phyloP scores from a whole-genome alignment of 2,113 vertebrate genomes.

The Pseudonaja textilis region DNA sequence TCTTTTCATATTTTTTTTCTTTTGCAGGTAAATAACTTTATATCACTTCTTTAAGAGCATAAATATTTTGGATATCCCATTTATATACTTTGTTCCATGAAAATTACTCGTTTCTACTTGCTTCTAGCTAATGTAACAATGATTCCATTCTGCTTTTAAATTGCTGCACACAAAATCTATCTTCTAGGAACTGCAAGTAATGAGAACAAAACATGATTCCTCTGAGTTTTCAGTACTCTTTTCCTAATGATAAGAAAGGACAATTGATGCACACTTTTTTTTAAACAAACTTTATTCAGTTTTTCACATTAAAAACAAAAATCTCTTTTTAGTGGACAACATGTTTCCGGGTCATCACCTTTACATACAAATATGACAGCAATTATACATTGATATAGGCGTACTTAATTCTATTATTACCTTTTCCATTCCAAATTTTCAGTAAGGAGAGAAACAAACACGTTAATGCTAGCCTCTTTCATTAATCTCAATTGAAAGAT shows the following conservation, averaged over 20 bases:
- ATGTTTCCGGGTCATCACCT: too few species aligned
- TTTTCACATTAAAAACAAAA: too few species aligned
- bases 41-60: background rate
- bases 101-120: background rate
- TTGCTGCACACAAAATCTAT: constrained; percentile 8
- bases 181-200: background rate
- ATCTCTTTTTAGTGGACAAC: too few species aligned
- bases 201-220: constrained; percentile 18
- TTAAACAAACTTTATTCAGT: too few species aligned
- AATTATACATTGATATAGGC: too few species aligned
- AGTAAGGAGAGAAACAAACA: too few species aligned
- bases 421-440: too few species aligned
- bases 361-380: too few species aligned
- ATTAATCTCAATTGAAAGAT: too few species aligned
- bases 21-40: background rate
- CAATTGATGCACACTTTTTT: background rate
- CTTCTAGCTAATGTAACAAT: background rate
- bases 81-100: constrained; percentile 23
- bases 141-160: constrained; percentile 12
- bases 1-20: background rate
- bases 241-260: constrained; percentile 27
- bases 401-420: too few species aligned
- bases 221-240: constrained; percentile 20
- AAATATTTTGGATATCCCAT: constrained; percentile 2
- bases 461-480: too few species aligned